A percentile compares a stretch with the other conserved stretches of the same genome.
Conservation (phyloP, 2,888 invertebrate genomes). For the Ceraclea dissimilis region DNA sequence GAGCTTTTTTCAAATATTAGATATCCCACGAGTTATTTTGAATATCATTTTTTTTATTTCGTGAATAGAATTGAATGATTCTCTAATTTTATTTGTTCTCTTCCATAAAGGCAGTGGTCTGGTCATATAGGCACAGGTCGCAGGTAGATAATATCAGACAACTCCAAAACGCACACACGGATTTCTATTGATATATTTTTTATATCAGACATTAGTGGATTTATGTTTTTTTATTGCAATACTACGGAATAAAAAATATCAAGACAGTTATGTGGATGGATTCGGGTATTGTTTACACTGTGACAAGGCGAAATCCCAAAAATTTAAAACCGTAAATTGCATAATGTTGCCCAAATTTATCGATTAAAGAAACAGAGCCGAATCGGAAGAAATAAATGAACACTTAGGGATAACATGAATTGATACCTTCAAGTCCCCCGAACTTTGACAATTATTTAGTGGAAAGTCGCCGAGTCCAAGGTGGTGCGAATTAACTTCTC, state of each 20-base stretch:
- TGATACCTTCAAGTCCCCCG: too few relatives aligned
- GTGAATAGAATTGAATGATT: too few relatives aligned
- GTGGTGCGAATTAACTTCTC: too few relatives aligned
- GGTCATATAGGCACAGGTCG: not conserved
- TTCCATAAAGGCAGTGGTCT: too few relatives aligned
- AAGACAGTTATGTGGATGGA: constrained; percentile 20
- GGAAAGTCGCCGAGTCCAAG: too few relatives aligned
- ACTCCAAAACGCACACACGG: not conserved
- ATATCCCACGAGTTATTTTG: too few relatives aligned
- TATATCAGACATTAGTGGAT: constrained; percentile 21
- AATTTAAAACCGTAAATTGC: constrained; percentile 25
- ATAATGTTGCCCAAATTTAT: constrained; percentile 14
- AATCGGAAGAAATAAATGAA: too few relatives aligned
- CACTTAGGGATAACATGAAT: too few relatives aligned
- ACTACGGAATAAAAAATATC: constrained; percentile 13
- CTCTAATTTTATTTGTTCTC: too few relatives aligned
- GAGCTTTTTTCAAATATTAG: too few relatives aligned
- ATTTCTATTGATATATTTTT: not conserved
- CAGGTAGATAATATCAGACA: not conserved
- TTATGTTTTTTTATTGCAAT: constrained; percentile 19
- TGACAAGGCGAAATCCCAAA: constrained; percentile 23
- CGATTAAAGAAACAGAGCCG: constrained; percentile 7
- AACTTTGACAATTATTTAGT: too few relatives aligned
- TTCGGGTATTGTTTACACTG: constrained; percentile 23
- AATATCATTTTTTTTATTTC: too few relatives aligned